phyloP scores from a whole-genome alignment of 2,113 vertebrate genomes.

The Odontophorus gujanensis region DNA sequence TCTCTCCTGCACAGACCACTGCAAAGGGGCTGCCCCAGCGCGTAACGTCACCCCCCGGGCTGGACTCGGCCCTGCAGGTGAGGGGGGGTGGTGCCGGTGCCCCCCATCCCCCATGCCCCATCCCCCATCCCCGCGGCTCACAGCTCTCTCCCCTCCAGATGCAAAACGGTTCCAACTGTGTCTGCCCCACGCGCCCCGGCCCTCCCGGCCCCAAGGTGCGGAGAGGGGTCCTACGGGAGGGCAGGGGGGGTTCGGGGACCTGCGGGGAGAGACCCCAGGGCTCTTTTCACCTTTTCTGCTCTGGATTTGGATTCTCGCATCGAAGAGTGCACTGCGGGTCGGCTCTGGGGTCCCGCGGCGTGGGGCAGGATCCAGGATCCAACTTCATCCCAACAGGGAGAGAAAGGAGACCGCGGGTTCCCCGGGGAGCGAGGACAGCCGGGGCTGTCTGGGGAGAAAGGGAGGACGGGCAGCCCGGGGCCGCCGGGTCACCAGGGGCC shows the following conservation, averaged over 20 bases:
- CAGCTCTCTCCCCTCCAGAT: not conserved
- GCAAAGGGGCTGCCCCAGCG: not conserved
- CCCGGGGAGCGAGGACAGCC: slow-evolving; percentile 57
- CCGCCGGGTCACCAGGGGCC: slow-evolving; percentile 48
- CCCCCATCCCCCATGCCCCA: not conserved
- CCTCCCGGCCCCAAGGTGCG: slow-evolving; percentile 49
- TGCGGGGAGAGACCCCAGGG: fast-evolving
- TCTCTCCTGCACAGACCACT: not conserved
- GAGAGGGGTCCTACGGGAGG: fast-evolving
- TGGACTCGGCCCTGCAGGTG: not conserved
- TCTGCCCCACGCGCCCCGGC: slow-evolving; percentile 50
- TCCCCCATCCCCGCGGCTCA: not conserved
- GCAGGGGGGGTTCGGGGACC: fast-evolving
- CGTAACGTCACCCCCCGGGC: not conserved
- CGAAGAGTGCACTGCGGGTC: fast-evolving
- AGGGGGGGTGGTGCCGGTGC: not conserved
- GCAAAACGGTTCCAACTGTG: slow-evolving; percentile 33
- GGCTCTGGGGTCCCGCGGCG: not conserved
- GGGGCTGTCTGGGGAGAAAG: slow-evolving; percentile 56
- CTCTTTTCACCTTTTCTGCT: not conserved
- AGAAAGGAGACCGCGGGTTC: slow-evolving; percentile 61
- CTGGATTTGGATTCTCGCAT: not conserved
- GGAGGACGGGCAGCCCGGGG: slow-evolving; percentile 36
- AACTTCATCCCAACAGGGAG: slow-evolving; percentile 43
- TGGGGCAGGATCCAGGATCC: not conserved